Conservation (phyloP, 2,113 vertebrate species). For the Engraulis encrasicolus region DNA sequence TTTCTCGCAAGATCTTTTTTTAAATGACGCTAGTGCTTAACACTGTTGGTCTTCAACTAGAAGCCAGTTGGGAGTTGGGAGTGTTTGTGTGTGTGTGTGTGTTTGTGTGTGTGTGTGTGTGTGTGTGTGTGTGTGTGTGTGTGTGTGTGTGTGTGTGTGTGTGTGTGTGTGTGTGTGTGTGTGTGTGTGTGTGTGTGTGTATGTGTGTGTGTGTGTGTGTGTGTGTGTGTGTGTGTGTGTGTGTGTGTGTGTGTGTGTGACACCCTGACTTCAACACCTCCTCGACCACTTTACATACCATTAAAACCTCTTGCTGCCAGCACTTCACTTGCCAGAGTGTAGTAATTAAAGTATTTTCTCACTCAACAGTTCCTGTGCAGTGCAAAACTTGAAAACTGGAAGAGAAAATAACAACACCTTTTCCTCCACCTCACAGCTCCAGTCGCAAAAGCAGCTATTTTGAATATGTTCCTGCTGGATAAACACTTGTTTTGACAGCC, state of each 20-base stretch:
- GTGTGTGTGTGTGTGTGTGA: not conserved
- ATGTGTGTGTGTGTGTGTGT: not conserved
- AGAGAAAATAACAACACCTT: not conserved
- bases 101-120: not conserved
- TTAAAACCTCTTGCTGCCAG: not conserved
- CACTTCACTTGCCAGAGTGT: not conserved
- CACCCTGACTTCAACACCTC: no score
- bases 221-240: conserved; percentile 14
- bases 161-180: not conserved
- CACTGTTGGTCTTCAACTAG: no score
- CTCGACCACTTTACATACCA: not conserved
- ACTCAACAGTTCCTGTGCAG: not conserved
- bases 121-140: not conserved
- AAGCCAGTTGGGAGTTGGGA: no score
- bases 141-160: not conserved
- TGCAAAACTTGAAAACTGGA: not conserved
- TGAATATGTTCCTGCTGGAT: not conserved
- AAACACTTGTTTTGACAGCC: not conserved
- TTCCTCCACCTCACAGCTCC: not conserved
- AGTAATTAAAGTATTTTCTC: conserved; percentile 19
- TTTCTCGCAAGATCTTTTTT: no score
- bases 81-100: not conserved
- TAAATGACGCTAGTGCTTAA: no score
- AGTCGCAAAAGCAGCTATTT: not conserved
- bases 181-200: not conserved